Conservation (phyloP, 2,888 invertebrate genomes). For the Archaeoteleia sp. region DNA sequence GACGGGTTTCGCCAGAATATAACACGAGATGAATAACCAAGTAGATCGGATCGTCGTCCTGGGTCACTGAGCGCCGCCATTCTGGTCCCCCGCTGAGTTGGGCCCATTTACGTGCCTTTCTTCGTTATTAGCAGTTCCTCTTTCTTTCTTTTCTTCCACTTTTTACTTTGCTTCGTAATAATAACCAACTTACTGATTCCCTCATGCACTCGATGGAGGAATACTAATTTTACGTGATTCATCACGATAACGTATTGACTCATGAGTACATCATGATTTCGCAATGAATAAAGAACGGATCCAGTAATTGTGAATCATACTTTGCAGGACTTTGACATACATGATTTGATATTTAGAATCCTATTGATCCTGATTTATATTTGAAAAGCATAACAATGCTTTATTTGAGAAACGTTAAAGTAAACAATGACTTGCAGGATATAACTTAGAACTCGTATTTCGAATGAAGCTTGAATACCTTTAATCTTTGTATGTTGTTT, state of each 20-base stretch:
- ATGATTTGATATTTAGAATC: too few relatives aligned
- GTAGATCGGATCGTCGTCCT: constrained; percentile 61
- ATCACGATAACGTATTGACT: constrained; percentile 29
- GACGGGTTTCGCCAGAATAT: constrained; percentile 60
- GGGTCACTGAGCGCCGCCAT: constrained; percentile 53
- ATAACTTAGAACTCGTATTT: not conserved
- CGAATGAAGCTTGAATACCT: too few relatives aligned
- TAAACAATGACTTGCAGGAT: too few relatives aligned
- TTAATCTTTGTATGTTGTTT: too few relatives aligned
- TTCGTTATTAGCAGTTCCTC: constrained; percentile 53
- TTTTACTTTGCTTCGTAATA: constrained; percentile 35
- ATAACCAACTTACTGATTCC: constrained; percentile 38
- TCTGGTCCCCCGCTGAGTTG: constrained; percentile 51
- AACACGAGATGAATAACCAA: constrained; percentile 64
- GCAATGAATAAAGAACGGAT: constrained; percentile 12
- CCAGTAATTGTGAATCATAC: not conserved
- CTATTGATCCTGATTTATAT: too few relatives aligned
- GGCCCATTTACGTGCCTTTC: constrained; percentile 55
- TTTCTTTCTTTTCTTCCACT: constrained; percentile 37
- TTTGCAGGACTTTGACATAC: too few relatives aligned
- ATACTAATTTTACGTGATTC: constrained; percentile 37
- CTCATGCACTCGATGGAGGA: constrained; percentile 28
- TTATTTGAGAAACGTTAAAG: too few relatives aligned
- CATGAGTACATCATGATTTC: constrained; percentile 27
- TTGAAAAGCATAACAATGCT: too few relatives aligned